Conservation (phyloP, 1,140 invertebrate species). For the Medauroidea extradentata region DNA sequence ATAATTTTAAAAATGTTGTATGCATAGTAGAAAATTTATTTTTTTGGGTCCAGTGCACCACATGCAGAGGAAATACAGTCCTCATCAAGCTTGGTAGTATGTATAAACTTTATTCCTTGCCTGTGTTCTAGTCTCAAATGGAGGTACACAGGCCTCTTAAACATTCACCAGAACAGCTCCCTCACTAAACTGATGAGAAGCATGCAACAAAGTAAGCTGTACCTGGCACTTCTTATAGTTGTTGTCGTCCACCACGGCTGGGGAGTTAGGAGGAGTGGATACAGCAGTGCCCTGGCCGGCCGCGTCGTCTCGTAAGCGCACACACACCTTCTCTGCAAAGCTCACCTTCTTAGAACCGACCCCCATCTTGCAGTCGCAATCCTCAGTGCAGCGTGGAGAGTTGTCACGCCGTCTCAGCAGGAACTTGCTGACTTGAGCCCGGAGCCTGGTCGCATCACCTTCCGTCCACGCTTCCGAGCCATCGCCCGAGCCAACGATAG, state of each 20-base stretch:
- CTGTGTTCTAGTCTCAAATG: too few relatives aligned
- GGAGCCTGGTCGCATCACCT: conserved; percentile 59
- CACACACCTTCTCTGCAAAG: conserved; percentile 52
- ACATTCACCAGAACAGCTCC: too few relatives aligned
- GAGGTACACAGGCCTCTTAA: too few relatives aligned
- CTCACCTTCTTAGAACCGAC: conserved; percentile 57
- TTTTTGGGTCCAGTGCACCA: too few relatives aligned
- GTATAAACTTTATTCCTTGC: too few relatives aligned
- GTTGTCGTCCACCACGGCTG: conserved; percentile 40
- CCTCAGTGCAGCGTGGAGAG: not conserved
- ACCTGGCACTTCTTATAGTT: too few relatives aligned
- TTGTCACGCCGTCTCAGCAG: conserved; percentile 28
- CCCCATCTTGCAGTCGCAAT: not conserved
- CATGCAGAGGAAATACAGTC: too few relatives aligned
- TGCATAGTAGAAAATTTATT: too few relatives aligned
- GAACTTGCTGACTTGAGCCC: conserved; percentile 50
- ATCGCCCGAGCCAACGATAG: conserved; percentile 42
- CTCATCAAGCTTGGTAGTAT: too few relatives aligned
- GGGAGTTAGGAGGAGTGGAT: conserved; percentile 62
- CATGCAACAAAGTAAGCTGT: too few relatives aligned
- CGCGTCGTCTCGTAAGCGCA: conserved; percentile 14
- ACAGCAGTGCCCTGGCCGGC: not conserved
- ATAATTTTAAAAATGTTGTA: too few relatives aligned
- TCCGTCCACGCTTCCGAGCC: conserved; percentile 62
- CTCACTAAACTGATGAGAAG: too few relatives aligned